Evolutionary conservation across 2,113 vertebrate species (phyloP).

Genomic region (Embiotoca jacksoni): DNA sequence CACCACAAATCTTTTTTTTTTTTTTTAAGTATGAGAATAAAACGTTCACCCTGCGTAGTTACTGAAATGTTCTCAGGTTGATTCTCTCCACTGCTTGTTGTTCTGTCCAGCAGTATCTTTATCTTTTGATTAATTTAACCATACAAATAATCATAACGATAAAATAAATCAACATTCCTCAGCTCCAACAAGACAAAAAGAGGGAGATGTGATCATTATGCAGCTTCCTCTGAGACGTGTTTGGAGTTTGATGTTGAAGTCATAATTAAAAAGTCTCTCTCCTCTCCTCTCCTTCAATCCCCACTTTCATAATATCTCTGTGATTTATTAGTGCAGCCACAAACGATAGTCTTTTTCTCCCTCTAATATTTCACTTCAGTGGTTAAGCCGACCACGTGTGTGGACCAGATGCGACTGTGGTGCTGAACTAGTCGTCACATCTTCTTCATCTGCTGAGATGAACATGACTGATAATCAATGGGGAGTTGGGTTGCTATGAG

Average conservation of each 20-base stretch:
- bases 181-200: conserved; percentile 48
- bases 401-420: conserved; percentile 3
- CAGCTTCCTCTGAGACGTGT: conserved; percentile 76
- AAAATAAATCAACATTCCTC: conserved; percentile 44
- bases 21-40: not conserved
- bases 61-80: not conserved
- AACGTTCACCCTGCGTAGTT: not conserved
- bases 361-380: conserved; percentile 63
- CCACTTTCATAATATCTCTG: conserved; percentile 67
- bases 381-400: conserved; percentile 31
- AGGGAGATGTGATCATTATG: conserved; percentile 75
- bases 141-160: conserved; percentile 44
- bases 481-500: conserved; percentile 16
- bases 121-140: conserved; percentile 47
- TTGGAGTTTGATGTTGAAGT: conserved; percentile 82
- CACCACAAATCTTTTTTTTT: not conserved
- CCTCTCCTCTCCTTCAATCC: conserved; percentile 65
- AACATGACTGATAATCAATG: conserved; percentile 26
- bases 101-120: not conserved
- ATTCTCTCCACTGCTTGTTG: conserved; percentile 3
- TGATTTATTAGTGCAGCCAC: conserved; percentile 79
- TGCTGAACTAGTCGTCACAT: conserved; percentile 4
- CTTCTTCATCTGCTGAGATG: conserved; percentile 51
- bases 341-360: conserved; percentile 51
- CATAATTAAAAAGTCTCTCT: conserved; percentile 85